Evolutionary conservation across 2,113 vertebrate genomes (phyloP).

Genomic region (Donacobius atricapilla): DNA sequence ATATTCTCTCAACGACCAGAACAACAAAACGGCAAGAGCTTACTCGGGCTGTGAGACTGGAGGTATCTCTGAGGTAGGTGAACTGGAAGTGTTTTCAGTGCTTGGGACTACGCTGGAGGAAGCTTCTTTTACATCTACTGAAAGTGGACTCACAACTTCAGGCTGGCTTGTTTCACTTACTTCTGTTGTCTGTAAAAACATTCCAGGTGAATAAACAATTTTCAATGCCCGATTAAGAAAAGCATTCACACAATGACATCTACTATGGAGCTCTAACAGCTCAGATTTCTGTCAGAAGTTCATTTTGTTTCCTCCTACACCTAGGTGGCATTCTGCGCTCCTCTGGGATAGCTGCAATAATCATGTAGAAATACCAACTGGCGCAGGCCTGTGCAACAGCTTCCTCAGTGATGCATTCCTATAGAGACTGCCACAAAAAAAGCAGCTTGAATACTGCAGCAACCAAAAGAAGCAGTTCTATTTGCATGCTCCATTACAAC

Average conservation of each 20-base stretch:
- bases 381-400: neutral
- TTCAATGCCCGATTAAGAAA: neutral
- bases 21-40: constrained; percentile 18
- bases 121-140: constrained; percentile 63
- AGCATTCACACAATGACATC: neutral
- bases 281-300: neutral
- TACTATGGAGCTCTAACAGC: neutral
- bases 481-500: neutral
- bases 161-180: constrained; percentile 42
- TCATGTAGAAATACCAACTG: neutral
- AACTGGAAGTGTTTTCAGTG: constrained; percentile 77
- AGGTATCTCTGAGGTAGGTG: constrained; percentile 90
- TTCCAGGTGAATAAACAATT: neutral
- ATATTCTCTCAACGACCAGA: neutral
- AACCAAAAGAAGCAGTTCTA: neutral
- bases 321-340: neutral
- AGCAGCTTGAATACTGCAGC: neutral
- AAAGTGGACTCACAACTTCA: constrained; percentile 59
- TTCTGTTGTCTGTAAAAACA: constrained; percentile 64
- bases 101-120: constrained; percentile 52
- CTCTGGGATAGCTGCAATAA: neutral
- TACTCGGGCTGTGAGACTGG: constrained; percentile 78
- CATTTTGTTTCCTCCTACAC: neutral
- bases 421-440: neutral
- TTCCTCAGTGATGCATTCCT: neutral